Evolutionary conservation across 2,888 invertebrate genomes (phyloP).

Genomic region (Elysia crispata): DNA sequence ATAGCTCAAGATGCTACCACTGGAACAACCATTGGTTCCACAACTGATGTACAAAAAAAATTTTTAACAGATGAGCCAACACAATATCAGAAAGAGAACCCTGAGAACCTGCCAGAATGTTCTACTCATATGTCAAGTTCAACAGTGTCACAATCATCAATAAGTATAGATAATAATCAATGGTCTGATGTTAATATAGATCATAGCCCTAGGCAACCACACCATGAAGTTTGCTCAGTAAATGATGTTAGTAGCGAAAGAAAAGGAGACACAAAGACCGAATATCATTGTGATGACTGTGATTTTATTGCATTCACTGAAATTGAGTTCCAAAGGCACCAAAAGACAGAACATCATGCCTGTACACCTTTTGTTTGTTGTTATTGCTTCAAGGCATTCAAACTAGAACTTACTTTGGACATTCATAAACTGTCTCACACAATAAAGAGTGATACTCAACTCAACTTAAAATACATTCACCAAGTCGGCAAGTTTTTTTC

Average conservation of each 20-base stretch:
- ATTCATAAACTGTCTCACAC: conserved; percentile 40
- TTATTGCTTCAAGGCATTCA: conserved; percentile 41
- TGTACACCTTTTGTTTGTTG: conserved; percentile 38
- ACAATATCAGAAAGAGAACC: no score
- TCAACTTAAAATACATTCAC: conserved; percentile 23
- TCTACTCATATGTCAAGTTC: no score
- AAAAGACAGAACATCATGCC: conserved; percentile 37
- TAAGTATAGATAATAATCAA: no score
- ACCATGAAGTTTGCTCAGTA: no score
- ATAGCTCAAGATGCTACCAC: no score
- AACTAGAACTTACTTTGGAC: conserved; percentile 40
- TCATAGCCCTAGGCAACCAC: no score
- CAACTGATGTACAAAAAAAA: no score
- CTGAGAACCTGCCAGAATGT: no score
- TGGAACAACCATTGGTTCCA: no score
- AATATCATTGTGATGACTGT: conserved; percentile 39
- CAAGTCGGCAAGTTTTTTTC: conserved; percentile 38
- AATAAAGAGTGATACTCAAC: not conserved
- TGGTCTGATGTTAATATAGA: no score
- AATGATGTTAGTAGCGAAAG: not conserved
- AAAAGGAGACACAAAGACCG: conserved; percentile 27
- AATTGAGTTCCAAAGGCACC: conserved; percentile 41
- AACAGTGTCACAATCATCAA: no score
- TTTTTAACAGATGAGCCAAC: no score
- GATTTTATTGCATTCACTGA: conserved; percentile 27